Percentiles rank a stretch among this genome's conserved stretches.
Conservation (phyloP, 1,140 invertebrate genomes). For the Radopholus similis region DNA sequence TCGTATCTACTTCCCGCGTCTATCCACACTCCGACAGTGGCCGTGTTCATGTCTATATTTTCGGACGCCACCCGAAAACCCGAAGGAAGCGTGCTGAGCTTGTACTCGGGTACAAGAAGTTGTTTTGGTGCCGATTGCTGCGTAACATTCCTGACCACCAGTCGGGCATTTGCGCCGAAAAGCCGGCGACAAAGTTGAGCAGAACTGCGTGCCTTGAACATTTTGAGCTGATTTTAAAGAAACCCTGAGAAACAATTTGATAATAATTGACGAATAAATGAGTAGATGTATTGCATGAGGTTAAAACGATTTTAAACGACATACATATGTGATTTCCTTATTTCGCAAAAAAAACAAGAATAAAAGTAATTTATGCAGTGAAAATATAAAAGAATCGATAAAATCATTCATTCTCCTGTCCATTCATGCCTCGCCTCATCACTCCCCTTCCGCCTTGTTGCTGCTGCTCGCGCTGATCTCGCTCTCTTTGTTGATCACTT, state of each 20-base stretch:
- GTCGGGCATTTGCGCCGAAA: too few species aligned
- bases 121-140: neutral
- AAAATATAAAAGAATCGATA: neutral
- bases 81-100: constrained; percentile 77
- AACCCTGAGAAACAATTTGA: too few species aligned
- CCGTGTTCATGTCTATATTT: constrained; percentile 87
- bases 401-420: constrained; percentile 1
- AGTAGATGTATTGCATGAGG: too few species aligned
- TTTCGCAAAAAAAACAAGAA: too few species aligned
- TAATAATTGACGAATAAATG: too few species aligned
- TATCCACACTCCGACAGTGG: constrained; percentile 95
- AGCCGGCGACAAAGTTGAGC: too few species aligned
- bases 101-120: constrained; percentile 70
- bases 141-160: neutral
- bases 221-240: too few species aligned
- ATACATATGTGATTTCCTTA: too few species aligned
- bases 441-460: neutral
- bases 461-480: neutral
- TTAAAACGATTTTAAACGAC: too few species aligned
- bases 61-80: constrained; percentile 91
- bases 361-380: neutral
- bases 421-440: neutral
- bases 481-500: constrained; percentile 8
- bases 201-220: too few species aligned
- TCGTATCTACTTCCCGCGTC: constrained; percentile 97